These are phyloP conservation scores for Reinhardtius hippoglossoides DNA, from an alignment of 2,113 vertebrate genomes.

Conservation along the genomic window DNA sequence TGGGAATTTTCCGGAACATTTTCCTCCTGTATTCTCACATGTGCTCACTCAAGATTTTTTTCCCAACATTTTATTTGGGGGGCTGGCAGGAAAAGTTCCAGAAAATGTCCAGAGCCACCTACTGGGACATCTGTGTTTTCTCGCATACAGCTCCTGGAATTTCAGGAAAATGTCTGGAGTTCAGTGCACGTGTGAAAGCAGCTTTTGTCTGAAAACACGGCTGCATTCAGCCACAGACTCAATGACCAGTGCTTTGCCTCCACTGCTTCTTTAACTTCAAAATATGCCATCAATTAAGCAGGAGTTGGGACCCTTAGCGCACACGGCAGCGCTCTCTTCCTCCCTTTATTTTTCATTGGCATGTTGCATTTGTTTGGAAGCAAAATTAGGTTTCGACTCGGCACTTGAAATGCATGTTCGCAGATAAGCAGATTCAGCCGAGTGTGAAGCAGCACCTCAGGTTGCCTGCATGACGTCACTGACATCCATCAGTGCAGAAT, in stretches of 20 bases:
- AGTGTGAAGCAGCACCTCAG: constrained; percentile 36
- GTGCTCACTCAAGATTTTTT: too few species aligned
- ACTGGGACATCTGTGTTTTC: too few species aligned
- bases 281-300: neutral
- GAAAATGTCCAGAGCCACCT: too few species aligned
- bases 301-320: neutral
- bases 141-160: too few species aligned
- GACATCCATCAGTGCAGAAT: constrained; percentile 53
- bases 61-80: too few species aligned
- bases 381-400: neutral
- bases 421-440: constrained; percentile 41
- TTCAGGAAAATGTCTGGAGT: neutral
- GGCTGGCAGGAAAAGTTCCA: too few species aligned
- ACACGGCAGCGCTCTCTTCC: neutral
- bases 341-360: constrained; percentile 13
- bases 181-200: too few species aligned
- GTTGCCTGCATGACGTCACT: constrained; percentile 28
- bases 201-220: too few species aligned
- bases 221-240: neutral
- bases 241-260: neutral
- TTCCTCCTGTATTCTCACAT: too few species aligned
- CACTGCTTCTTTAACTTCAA: neutral
- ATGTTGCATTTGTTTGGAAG: constrained; percentile 21
- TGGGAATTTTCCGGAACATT: too few species aligned
- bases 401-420: constrained; percentile 6